Percentiles rank a stretch among this genome's conserved stretches.
Evolutionary conservation across 2,113 vertebrate species (phyloP).

Genomic region (Ahaetulla prasina): DNA sequence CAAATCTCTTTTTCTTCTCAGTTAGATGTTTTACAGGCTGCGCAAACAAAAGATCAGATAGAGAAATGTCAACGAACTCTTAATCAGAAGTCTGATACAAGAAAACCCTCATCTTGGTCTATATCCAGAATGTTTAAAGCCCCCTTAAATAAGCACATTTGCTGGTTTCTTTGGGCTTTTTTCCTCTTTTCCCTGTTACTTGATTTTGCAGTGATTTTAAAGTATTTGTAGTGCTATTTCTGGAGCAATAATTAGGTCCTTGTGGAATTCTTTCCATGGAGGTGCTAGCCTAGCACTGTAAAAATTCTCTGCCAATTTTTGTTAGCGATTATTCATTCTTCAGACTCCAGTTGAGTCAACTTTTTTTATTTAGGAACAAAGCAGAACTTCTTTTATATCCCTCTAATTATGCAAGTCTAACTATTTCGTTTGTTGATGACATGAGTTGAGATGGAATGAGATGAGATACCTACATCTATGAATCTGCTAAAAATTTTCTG

Average conservation of each 20-base stretch:
- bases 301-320: background rate
- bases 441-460: background rate
- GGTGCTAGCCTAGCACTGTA: constrained; percentile 21
- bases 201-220: constrained; percentile 31
- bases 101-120: background rate
- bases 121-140: background rate
- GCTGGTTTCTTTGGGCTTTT: background rate
- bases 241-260: background rate
- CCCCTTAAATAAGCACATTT: constrained; percentile 19
- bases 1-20: background rate
- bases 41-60: accelerated
- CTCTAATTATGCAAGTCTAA: background rate
- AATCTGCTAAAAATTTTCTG: background rate
- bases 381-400: background rate
- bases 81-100: background rate
- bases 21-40: background rate
- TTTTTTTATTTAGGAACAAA: background rate
- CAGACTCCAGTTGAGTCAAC: accelerated
- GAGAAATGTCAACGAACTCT: background rate
- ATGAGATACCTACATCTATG: background rate
- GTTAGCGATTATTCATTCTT: constrained; percentile 17
- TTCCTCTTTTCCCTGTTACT: background rate
- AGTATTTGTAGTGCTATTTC: constrained; percentile 15
- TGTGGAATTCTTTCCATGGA: constrained; percentile 2
- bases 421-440: background rate